Evolutionary conservation across 2,797 vertebrate species (phyloP).

Genomic region (Percopsis omiscomaycus): DNA sequence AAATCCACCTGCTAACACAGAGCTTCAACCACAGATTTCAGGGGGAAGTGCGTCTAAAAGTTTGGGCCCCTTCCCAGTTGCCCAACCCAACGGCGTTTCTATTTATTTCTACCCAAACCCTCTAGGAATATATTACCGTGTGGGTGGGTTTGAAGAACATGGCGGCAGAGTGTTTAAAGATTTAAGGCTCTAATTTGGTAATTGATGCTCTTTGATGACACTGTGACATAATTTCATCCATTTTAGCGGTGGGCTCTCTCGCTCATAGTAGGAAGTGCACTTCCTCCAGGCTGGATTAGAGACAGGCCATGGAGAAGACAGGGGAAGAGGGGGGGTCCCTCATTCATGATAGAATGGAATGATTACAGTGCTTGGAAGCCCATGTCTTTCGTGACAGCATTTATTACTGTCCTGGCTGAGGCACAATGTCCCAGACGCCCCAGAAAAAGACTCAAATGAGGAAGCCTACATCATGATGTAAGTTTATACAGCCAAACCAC

Average conservation of each 20-base stretch:
- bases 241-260: conserved; percentile 15
- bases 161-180: conserved; percentile 26
- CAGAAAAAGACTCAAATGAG: conserved; percentile 39
- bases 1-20: background rate
- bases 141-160: conserved; percentile 16
- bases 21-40: background rate
- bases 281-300: conserved; percentile 45
- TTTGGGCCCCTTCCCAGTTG: conserved; percentile 1
- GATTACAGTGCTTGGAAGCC: conserved; percentile 54
- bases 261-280: conserved; percentile 32
- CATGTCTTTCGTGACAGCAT: conserved; percentile 31
- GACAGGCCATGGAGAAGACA: conserved; percentile 21
- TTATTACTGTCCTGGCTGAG: conserved; percentile 37
- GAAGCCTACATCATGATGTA: conserved; percentile 23
- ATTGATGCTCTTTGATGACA: conserved; percentile 28
- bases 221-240: conserved; percentile 47
- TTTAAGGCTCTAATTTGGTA: conserved; percentile 40
- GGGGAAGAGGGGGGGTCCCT: conserved; percentile 35
- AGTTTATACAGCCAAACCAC: conserved; percentile 41
- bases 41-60: background rate
- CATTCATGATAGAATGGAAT: conserved; percentile 54
- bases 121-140: conserved; percentile 24
- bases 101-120: conserved; percentile 12
- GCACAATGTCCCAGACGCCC: conserved; percentile 25
- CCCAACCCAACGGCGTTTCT: background rate